phyloP scores from a whole-genome alignment of 2,888 invertebrate species.

The Eremobia ochroleuca region DNA sequence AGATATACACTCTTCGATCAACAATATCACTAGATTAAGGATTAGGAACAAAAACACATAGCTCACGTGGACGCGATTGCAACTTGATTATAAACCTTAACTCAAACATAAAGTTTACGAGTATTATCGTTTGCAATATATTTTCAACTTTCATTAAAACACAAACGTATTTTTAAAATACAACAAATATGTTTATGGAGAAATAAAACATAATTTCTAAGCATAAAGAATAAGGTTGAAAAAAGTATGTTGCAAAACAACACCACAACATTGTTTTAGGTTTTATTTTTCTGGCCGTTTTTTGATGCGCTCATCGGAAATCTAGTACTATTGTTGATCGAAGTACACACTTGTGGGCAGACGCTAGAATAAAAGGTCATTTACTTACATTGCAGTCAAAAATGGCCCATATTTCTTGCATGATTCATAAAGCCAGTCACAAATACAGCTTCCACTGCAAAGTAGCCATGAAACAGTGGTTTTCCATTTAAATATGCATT shows the following conservation, averaged over 20 bases:
- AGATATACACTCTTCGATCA: constrained; percentile 12
- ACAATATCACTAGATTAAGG: not conserved
- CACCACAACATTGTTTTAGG: not conserved
- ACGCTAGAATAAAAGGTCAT: constrained; percentile 23
- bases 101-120: not conserved
- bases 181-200: not conserved
- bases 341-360: constrained; percentile 14
- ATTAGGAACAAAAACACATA: not conserved
- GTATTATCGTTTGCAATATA: not conserved
- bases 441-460: constrained; percentile 8
- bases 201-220: not conserved
- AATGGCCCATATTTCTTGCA: constrained; percentile 43
- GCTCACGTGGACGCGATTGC: not conserved
- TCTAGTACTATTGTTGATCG: not conserved
- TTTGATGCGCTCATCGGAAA: not conserved
- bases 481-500: constrained; percentile 30
- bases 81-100: not conserved
- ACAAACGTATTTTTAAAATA: not conserved
- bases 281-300: not conserved
- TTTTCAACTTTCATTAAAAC: not conserved
- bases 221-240: not conserved
- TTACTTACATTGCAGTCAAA: constrained; percentile 43
- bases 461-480: constrained; percentile 20
- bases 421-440: constrained; percentile 21
- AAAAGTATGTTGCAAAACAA: not conserved